phyloP scores from a whole-genome alignment of 2,888 invertebrate genomes.

The Aporophyla lueneburgensis region DNA sequence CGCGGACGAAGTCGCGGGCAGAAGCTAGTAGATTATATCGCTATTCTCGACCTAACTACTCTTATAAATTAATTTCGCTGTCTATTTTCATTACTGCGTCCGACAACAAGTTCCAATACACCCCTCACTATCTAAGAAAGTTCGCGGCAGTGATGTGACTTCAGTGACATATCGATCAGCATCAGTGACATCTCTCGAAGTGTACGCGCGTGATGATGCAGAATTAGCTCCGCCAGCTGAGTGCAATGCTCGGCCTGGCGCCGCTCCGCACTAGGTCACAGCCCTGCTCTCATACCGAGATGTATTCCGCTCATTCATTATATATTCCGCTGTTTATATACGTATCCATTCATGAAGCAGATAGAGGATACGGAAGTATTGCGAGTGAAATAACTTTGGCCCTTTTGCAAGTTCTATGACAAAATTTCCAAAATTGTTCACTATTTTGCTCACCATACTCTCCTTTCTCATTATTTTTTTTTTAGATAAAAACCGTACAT shows the following conservation, averaged over 20 bases:
- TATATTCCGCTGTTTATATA: constrained; percentile 44
- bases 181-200: constrained; percentile 40
- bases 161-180: constrained; percentile 46
- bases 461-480: not conserved
- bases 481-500: not conserved
- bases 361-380: constrained; percentile 28
- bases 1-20: no score
- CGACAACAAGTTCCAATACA: constrained; percentile 5
- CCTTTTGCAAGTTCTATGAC: not conserved
- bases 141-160: constrained; percentile 36
- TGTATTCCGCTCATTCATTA: constrained; percentile 60
- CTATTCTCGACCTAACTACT: no score
- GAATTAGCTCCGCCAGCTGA: constrained; percentile 58
- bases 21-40: not conserved
- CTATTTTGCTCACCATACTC: not conserved
- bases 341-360: constrained; percentile 45
- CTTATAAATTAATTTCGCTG: constrained; percentile 5
- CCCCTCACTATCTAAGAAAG: constrained; percentile 23
- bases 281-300: constrained; percentile 61
- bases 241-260: constrained; percentile 67
- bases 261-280: constrained; percentile 67
- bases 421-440: constrained; percentile 4
- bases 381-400: not conserved
- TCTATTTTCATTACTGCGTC: constrained; percentile 18
- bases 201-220: constrained; percentile 47